A percentile compares a stretch with the other conserved stretches of the same genome.
Conservation (phyloP, 2,888 invertebrate species). For the Microctonus brassicae region DNA sequence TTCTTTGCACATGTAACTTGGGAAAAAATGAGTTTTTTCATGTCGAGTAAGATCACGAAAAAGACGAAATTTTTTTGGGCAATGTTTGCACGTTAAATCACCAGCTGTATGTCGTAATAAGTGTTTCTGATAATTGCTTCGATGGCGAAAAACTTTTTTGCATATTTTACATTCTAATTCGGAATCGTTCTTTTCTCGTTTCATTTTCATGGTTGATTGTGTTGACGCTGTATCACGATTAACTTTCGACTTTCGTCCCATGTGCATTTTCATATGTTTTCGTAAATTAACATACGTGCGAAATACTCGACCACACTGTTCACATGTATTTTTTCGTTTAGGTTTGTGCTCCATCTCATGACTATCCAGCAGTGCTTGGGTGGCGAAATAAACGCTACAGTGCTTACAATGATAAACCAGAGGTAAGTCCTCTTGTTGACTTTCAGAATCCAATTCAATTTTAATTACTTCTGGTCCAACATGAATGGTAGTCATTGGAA, state of each 20-base stretch:
- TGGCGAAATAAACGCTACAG: slow-evolving; percentile 58
- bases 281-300: slow-evolving; percentile 56
- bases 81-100: slow-evolving; percentile 64
- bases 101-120: slow-evolving; percentile 60
- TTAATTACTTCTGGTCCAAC: slow-evolving; percentile 19
- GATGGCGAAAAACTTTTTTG: slow-evolving; percentile 63
- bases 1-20: slow-evolving; percentile 65
- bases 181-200: slow-evolving; percentile 51
- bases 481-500: slow-evolving; percentile 13
- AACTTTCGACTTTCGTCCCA: slow-evolving; percentile 48
- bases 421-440: slow-evolving; percentile 56
- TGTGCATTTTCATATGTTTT: slow-evolving; percentile 63
- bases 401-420: slow-evolving; percentile 58
- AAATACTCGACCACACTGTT: slow-evolving; percentile 60
- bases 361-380: slow-evolving; percentile 52
- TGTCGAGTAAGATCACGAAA: slow-evolving; percentile 65
- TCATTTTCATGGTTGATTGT: slow-evolving; percentile 45
- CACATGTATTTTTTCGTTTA: slow-evolving; percentile 59
- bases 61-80: slow-evolving; percentile 64
- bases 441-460: slow-evolving; percentile 29
- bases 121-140: slow-evolving; percentile 65
- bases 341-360: slow-evolving; percentile 58
- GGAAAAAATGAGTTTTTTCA: slow-evolving; percentile 66
- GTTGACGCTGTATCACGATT: slow-evolving; percentile 20
- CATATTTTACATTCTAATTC: slow-evolving; percentile 63